Percentiles rank a stretch among this genome's conserved stretches.
phyloP scores from a whole-genome alignment of 92 coral and sea anemone genomes.

The Parazoanthus atlanticus region DNA sequence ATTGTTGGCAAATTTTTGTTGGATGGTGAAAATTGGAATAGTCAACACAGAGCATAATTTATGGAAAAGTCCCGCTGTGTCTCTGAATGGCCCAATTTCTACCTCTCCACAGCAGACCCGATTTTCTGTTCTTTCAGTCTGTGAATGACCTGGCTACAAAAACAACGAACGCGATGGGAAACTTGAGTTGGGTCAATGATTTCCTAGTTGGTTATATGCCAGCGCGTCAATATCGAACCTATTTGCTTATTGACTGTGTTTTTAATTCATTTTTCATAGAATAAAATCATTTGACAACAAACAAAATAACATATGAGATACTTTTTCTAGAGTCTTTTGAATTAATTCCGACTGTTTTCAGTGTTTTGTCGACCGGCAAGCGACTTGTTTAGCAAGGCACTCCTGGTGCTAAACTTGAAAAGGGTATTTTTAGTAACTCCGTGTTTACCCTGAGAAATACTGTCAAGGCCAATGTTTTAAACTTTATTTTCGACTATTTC shows the following conservation, averaged over 20 bases:
- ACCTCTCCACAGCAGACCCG: background rate
- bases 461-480: background rate
- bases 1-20: conserved; percentile 28
- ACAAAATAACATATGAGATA: background rate
- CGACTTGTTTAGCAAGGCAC: background rate
- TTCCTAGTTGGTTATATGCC: background rate
- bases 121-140: background rate
- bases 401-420: conserved; percentile 8
- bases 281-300: background rate
- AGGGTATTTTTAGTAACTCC: conserved; percentile 11
- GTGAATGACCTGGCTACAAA: background rate
- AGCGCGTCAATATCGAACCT: background rate
- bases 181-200: background rate
- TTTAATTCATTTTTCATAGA: background rate
- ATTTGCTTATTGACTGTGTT: background rate
- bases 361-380: background rate
- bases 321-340: background rate
- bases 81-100: conserved; percentile 1
- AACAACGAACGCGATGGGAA: background rate
- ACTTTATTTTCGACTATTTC: background rate
- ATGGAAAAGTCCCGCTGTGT: conserved; percentile 32
- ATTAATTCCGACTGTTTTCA: background rate
- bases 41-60: conserved; percentile 15
- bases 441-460: background rate
- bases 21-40: conserved; percentile 16